Evolutionary conservation across 2,113 vertebrate species (phyloP).

Genomic region (Sylvilagus bachmani): DNA sequence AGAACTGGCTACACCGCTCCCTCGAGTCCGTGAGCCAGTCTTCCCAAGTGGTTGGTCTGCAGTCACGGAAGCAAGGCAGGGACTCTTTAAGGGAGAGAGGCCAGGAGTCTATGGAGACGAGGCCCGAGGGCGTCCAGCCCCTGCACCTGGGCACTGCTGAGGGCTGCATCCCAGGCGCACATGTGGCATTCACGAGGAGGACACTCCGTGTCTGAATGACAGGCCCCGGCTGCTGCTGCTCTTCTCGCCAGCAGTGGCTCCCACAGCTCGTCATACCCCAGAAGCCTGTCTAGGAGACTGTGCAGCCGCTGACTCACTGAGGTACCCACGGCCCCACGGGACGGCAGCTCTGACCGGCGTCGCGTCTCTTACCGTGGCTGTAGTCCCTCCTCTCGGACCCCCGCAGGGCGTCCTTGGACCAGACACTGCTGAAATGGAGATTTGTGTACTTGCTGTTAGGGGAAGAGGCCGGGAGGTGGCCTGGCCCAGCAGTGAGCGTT

Average conservation of each 20-base stretch:
- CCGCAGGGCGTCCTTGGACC: not conserved
- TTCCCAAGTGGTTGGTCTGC: too few relatives aligned
- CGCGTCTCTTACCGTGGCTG: not conserved
- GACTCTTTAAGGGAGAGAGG: too few relatives aligned
- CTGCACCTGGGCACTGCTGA: too few relatives aligned
- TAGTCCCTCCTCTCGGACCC: not conserved
- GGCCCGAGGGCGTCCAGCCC: too few relatives aligned
- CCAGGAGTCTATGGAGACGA: too few relatives aligned
- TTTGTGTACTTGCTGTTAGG: not conserved
- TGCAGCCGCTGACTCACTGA: rapidly evolving
- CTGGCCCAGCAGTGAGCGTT: not conserved
- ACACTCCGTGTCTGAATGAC: too few relatives aligned
- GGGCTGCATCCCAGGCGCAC: too few relatives aligned
- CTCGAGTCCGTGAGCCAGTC: too few relatives aligned
- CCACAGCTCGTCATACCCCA: too few relatives aligned
- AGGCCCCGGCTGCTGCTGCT: rapidly evolving
- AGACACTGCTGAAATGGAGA: not conserved
- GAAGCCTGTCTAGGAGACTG: rapidly evolving
- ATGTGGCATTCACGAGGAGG: not conserved
- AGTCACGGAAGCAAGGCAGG: too few relatives aligned
- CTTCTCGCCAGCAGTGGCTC: rapidly evolving
- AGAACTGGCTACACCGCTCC: too few relatives aligned
- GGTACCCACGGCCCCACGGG: not conserved
- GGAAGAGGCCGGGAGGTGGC: not conserved
- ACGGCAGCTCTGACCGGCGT: not conserved